Evolutionary conservation across 2,113 vertebrate species (phyloP), one percentile per base, ranked within the genome.

Genomic region (Lasiurus cinereus): DNA sequence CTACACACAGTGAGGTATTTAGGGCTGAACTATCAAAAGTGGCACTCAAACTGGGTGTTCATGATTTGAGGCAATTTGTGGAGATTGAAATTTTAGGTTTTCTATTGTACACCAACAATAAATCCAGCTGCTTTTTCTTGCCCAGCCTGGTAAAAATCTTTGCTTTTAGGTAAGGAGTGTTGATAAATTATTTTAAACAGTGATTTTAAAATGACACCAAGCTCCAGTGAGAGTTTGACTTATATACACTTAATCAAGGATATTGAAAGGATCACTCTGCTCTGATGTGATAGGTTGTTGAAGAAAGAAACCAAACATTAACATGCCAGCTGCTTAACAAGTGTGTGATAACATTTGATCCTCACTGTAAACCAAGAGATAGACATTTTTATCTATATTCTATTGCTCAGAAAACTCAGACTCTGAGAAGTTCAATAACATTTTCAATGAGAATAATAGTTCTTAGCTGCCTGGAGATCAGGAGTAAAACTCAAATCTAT

Each of bases 141-240:
- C 19, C n/a, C 79, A 88, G 15, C 36, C 77, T 5, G 52, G 39
- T 56, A 69, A 94, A 97, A 96, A 95, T 31, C 86, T 94, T 96
- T 93, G 76, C 6, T 90, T 98, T 83, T 94, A 43, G 56, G 82
- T 88, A 83, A 56, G 27, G 48, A 69, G 52, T 14, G 19, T 54
- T 97, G 74, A 93, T 93, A 96, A 95, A 95, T 96, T 91, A 94
- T 94, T 97, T 94, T 93, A 48, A 96, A 74, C 83, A 73, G 66
- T 77, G 29, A 74, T 96, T 95, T 95, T 78, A 83, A 93, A 94
- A 95, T 0, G 50, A 59, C 31, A 94, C 13, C 36, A 54, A 59
- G 33, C 46, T 95, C 67, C 18, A 46, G 94, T 94, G 82, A 95
- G 76, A 94, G 18, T 83, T 79, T 94, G 67, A 95, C 90, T 89